Evolutionary conservation across 2,113 vertebrate genomes (phyloP).

Genomic region (Daphoenositta chrysoptera): DNA sequence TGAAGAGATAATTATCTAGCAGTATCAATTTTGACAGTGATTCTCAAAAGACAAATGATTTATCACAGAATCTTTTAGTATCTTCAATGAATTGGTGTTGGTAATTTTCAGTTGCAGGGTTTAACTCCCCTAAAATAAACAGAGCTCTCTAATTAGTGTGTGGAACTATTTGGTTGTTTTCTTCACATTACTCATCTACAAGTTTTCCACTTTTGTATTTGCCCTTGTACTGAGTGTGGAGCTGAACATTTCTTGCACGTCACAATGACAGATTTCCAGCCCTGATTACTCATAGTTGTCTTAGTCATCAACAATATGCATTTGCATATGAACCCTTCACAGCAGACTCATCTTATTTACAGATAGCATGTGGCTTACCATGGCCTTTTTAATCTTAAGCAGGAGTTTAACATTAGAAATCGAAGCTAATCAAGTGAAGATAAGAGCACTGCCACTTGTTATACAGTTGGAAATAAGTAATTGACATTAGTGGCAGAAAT

Average conservation of each 20-base stretch:
- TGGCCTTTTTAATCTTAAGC: constrained; percentile 31
- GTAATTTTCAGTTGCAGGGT: not conserved
- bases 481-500: not conserved
- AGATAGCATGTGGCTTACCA: not conserved
- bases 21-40: not conserved
- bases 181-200: not conserved
- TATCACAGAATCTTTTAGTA: not conserved
- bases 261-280: constrained; percentile 12
- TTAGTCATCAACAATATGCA: not conserved
- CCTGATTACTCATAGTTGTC: not conserved
- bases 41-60: not conserved
- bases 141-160: not conserved
- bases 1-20: not conserved
- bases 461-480: constrained; percentile 46
- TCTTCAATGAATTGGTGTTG: not conserved
- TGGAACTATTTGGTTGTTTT: not conserved
- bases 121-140: not conserved
- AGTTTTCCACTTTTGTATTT: not conserved
- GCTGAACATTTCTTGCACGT: not conserved
- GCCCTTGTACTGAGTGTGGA: not conserved
- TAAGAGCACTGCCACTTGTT: constrained; percentile 24
- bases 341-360: constrained; percentile 36
- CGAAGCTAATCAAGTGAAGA: constrained; percentile 43
- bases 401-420: constrained; percentile 43
- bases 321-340: constrained; percentile 37